These are phyloP conservation scores for Axinella damicornis DNA, from an alignment of 37 sponge, comb jelly and placozoan species.

Conservation along the genomic window DNA sequence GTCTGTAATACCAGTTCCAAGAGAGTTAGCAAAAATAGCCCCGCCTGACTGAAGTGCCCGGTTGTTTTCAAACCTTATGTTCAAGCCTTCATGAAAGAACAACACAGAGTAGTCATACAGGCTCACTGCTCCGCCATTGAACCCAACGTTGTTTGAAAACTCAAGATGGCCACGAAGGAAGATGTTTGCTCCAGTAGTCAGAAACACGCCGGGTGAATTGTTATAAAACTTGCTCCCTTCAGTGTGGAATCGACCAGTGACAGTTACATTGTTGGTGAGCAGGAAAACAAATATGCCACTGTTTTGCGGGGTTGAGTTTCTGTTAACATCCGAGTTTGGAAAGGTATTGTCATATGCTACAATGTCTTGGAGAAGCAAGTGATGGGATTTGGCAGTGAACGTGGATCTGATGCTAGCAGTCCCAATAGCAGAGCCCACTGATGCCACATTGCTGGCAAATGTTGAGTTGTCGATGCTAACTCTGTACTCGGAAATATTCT, in stretches of 20 bases:
- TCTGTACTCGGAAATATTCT: conserved; percentile 14
- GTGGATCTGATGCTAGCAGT: neutral
- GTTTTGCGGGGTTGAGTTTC: neutral
- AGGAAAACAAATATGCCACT: conserved; percentile 28
- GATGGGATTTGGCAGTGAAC: neutral
- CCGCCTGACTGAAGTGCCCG: conserved; percentile 20
- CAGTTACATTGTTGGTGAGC: conserved; percentile 6
- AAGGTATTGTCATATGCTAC: conserved; percentile 21
- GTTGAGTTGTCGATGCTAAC: neutral
- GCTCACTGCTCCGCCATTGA: conserved; percentile 40
- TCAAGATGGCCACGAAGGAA: conserved; percentile 14
- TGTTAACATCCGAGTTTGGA: neutral
- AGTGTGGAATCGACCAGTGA: conserved; percentile 2
- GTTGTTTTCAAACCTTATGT: conserved; percentile 9
- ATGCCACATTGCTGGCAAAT: neutral
- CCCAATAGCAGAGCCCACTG: too few species aligned
- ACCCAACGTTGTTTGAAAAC: conserved; percentile 25
- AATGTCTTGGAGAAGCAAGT: conserved; percentile 30
- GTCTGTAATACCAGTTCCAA: conserved; percentile 2
- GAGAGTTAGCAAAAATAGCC: conserved; percentile 45
- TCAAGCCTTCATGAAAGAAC: conserved; percentile 24
- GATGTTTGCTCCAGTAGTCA: conserved; percentile 5
- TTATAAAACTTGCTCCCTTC: conserved; percentile 13
- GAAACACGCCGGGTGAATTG: conserved; percentile 28
- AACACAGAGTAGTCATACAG: conserved; percentile 29